These are phyloP conservation scores for Fistularia commersonii DNA, from an alignment of 2,797 vertebrate species.

Conservation along the genomic window DNA sequence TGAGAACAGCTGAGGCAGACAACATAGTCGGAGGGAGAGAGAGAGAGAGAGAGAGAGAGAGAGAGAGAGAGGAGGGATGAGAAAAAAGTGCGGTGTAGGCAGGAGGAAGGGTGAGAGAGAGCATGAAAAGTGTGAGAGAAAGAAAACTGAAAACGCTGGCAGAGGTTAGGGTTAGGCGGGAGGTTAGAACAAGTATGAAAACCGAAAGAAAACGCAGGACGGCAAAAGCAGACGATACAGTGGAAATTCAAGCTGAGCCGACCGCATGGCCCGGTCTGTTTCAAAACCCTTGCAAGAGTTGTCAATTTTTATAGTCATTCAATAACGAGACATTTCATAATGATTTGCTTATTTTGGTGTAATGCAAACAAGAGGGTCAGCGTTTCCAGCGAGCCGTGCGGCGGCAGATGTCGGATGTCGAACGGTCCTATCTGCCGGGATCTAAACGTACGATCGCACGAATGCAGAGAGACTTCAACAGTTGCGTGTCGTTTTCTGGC, in stretches of 20 bases:
- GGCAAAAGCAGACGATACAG: constrained; percentile 9
- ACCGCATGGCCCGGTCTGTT: not conserved
- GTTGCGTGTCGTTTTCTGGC: constrained; percentile 12
- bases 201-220: no score
- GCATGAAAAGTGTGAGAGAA: constrained; percentile 29
- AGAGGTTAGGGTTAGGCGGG: constrained; percentile 45
- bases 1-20: constrained; percentile 74
- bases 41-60: constrained; percentile 36
- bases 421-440: not conserved
- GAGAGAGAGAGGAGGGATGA: constrained; percentile 36
- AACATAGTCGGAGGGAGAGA: constrained; percentile 50
- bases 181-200: constrained; percentile 30
- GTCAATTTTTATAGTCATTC: not conserved
- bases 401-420: no score
- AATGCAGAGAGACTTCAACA: not conserved
- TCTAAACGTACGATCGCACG: constrained; percentile 1
- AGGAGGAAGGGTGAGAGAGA: constrained; percentile 53
- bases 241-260: not conserved
- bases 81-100: constrained; percentile 50
- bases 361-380: no score
- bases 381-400: not conserved
- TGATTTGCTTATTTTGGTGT: no score
- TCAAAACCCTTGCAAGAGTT: not conserved
- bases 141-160: constrained; percentile 52
- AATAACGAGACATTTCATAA: not conserved